Percentiles rank a stretch among this genome's conserved stretches.
phyloP scores from a whole-genome alignment of 2,113 vertebrate species.

The Naja naja region DNA sequence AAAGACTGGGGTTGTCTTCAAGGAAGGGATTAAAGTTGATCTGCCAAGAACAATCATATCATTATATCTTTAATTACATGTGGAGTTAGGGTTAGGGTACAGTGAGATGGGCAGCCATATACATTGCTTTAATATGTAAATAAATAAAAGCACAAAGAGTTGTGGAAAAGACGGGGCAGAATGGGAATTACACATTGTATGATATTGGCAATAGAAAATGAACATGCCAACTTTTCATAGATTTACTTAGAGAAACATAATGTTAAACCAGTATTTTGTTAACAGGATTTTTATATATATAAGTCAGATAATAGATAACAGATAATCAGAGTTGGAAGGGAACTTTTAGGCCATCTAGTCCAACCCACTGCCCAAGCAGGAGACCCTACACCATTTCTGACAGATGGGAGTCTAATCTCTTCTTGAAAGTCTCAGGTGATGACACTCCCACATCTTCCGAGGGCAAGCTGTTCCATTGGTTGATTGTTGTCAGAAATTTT shows the following conservation, averaged over 20 bases:
- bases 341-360: too few species aligned
- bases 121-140: background rate
- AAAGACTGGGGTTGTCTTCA: background rate
- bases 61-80: background rate
- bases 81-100: background rate
- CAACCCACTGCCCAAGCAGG: too few species aligned
- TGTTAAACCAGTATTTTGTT: background rate
- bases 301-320: too few species aligned
- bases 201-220: background rate
- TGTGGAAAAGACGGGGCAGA: background rate
- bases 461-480: too few species aligned
- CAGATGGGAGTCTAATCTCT: too few species aligned
- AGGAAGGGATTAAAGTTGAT: background rate
- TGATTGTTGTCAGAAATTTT: too few species aligned
- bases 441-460: too few species aligned
- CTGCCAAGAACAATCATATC: background rate
- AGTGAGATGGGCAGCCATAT: background rate
- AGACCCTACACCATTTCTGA: too few species aligned
- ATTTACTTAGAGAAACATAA: background rate
- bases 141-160: background rate
- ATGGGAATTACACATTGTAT: too few species aligned
- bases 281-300: background rate
- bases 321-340: too few species aligned
- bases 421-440: too few species aligned
- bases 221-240: background rate